Base-by-base conservation (phyloP, 2,113 vertebrate species). In the Cichladusa arquata region DNA sequence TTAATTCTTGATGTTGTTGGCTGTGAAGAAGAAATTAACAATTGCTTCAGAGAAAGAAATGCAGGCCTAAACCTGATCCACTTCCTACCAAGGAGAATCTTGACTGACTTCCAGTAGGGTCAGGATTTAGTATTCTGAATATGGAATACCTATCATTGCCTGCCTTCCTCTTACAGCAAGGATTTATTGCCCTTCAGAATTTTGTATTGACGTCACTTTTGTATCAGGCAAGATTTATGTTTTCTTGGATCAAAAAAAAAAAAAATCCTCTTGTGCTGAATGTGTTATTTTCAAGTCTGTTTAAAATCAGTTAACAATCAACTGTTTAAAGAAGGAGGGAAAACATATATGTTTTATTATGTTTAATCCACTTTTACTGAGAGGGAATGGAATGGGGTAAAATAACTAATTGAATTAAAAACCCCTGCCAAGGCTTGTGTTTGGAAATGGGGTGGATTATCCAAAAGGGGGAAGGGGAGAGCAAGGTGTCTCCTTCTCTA, bases 171-270 rank as follows among this genome's bases (percentile, higher is more conserved):
- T 84, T 61, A 67, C 56, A 90, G 65, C 40, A 44, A 90, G 90
- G 92, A 96, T 95, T 94, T 95, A 81, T 94, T 70, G 80, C 82
- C 76, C 72, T 96, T 94, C 86, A 86, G 76, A 92, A 93, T 96
- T 92, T 92, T 92, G 89, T 81, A 93, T 60, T 96, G 85, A 95
- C 34, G 40, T 96, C 92, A 94, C 48, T 61, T 88, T 93, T 83
- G 48, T 77, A 93, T 82, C 79, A 83, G 79, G 48, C 26, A 77
- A 85, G 89, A 95, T 91, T 87, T 87, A 91, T 69, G 60, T 76
- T 82, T 87, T 66, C 85, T 88, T 47, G 66, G 50, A 89, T 85
- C 11, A 94, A 83, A 71, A 80, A 60, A 71, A 80, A 60, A 66
- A 80, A 77, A 64, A 71, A 78, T 71, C 56, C 40, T 64, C 74